A percentile compares a stretch with the other conserved stretches of the same genome.
Conservation (phyloP, 2,113 vertebrate species). For the Athene cunicularia region DNA sequence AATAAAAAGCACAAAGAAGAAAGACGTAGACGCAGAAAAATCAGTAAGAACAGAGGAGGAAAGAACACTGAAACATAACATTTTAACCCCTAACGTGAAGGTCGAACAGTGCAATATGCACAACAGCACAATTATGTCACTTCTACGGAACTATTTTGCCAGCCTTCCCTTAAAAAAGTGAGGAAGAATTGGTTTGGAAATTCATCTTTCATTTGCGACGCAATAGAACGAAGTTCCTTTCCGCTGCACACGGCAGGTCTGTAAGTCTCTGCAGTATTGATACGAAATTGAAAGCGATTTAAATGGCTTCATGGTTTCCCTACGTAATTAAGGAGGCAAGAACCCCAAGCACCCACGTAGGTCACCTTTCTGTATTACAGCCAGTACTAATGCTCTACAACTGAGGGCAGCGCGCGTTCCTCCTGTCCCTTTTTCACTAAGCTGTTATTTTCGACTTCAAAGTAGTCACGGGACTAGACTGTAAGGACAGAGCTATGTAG, state of each 20-base stretch:
- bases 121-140: not conserved
- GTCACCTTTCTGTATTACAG: not conserved
- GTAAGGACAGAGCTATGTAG: not conserved
- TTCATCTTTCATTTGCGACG: not conserved
- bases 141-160: not conserved
- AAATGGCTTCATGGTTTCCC: not conserved
- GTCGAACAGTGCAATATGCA: not conserved
- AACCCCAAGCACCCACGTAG: not conserved
- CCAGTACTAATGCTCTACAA: not conserved
- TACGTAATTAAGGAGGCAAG: not conserved
- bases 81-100: not conserved
- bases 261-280: not conserved
- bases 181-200: not conserved
- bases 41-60: not conserved
- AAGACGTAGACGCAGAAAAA: not conserved
- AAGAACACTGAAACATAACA: not conserved
- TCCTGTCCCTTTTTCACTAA: not conserved
- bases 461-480: fast-evolving
- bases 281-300: not conserved
- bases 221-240: not conserved
- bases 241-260: not conserved
- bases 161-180: not conserved
- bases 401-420: not conserved
- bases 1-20: not conserved
- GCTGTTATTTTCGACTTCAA: not conserved